Evolutionary conservation across 2,888 invertebrate species (phyloP), one percentile per base, ranked within the genome.

Genomic region (Brachypalpus laphriformis): DNA sequence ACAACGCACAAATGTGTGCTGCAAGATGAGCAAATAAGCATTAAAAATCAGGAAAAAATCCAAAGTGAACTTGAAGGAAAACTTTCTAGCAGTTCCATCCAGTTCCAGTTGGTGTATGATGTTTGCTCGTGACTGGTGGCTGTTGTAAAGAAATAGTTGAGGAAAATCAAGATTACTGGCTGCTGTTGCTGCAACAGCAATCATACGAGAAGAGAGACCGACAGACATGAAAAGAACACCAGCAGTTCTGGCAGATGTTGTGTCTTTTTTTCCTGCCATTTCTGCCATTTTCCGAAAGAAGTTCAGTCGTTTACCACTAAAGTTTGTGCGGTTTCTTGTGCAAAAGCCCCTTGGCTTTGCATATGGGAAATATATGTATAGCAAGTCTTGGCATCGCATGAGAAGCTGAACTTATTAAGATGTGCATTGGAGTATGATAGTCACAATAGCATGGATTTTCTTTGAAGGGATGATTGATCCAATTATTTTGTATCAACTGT

Each of bases 91-190:
- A 78, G 71, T 71, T 56, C 47, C 63, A 78, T 56, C 47, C 63
- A 78, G 78, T 71, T 78, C 45, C 66, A 74, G 74, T 68, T 74
- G 74, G 61, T 56, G 51, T 74, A 78, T 78, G 61, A 78, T 74
- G 57, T 57, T 74, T 83, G 78, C 18, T 31, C 56, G 68, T 78
- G 83, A 78, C 78, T 83, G 80, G 34, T 76, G 42, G 25, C 42
- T 71, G 63, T 66, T 77, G 54, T 34, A 51, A 66, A 37, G 66
- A 51, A 68, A 72, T 40, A 66, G 66, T 61, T 66, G 37, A 61
- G 45, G 47, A 56, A 70, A 78, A 83, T 74, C 72, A 83, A 83
- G 78, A 83, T 74, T 78, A 83, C 74, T 82, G 16, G 47, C 54
- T 70, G 68, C 68, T 47, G 54, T 16, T 71, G 61, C 37, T 70